A percentile compares a stretch with the other conserved stretches of the same genome.
Conservation (phyloP, 2,797 vertebrate species). For the Leptatherina wallacei region DNA sequence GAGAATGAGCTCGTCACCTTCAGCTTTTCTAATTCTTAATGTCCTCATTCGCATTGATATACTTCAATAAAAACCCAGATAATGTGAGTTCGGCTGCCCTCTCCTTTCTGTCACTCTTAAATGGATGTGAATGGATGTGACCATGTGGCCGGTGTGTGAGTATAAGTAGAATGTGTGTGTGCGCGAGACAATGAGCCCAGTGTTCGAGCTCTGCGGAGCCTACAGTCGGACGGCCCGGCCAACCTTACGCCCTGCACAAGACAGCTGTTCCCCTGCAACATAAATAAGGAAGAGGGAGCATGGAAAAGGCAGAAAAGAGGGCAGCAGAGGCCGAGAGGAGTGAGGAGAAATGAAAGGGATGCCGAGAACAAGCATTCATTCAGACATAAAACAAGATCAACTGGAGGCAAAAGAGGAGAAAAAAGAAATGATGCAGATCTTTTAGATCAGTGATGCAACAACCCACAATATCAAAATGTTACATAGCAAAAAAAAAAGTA, state of each 20-base stretch:
- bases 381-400: constrained; percentile 43
- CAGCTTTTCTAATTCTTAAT: constrained; percentile 4
- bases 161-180: constrained; percentile 29
- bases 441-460: not conserved
- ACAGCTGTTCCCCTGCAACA: constrained; percentile 83
- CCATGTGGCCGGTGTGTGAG: constrained; percentile 44
- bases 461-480: not conserved
- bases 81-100: constrained; percentile 53
- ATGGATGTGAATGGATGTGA: constrained; percentile 68
- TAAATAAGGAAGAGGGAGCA: constrained; percentile 41
- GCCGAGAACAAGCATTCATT: constrained; percentile 59
- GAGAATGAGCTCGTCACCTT: not conserved
- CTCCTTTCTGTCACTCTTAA: constrained; percentile 45
- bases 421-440: constrained; percentile 5
- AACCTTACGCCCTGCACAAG: constrained; percentile 81
- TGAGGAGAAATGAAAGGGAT: constrained; percentile 27
- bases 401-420: constrained; percentile 21
- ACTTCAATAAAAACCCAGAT: constrained; percentile 35
- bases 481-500: not conserved
- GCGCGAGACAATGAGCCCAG: constrained; percentile 79
- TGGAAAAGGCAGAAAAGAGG: constrained; percentile 40
- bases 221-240: constrained; percentile 69
- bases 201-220: constrained; percentile 70
- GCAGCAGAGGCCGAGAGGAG: constrained; percentile 28
- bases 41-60: constrained; percentile 25